These are phyloP conservation scores for Amphiprion clarkii DNA, from an alignment of 2,797 vertebrate genomes.

Conservation along the genomic window DNA sequence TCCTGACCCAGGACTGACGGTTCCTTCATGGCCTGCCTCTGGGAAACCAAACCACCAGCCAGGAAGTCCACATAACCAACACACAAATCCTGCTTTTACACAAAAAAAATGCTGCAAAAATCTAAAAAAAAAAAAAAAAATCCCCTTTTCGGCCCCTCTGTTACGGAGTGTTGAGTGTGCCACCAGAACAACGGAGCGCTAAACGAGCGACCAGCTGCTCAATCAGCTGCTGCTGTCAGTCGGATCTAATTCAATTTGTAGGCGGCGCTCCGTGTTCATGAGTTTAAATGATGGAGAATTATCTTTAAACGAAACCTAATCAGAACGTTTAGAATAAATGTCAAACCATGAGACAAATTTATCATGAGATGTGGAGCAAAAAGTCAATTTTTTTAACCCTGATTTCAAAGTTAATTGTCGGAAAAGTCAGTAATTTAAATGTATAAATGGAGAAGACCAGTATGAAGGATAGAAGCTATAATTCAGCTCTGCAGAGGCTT, in stretches of 20 bases:
- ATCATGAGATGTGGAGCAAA: too few relatives aligned
- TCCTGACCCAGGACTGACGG: constrained; percentile 75
- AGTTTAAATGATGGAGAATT: constrained; percentile 12
- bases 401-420: too few relatives aligned
- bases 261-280: background rate
- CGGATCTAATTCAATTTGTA: constrained; percentile 1
- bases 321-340: constrained; percentile 2
- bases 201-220: background rate
- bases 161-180: background rate
- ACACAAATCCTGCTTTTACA: too few relatives aligned
- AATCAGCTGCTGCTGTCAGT: background rate
- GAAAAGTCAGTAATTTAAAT: too few relatives aligned
- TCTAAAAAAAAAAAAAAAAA: too few relatives aligned
- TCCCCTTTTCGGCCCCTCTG: too few relatives aligned
- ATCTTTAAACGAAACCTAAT: constrained; percentile 6
- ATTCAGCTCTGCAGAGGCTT: too few relatives aligned
- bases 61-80: background rate
- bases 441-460: too few relatives aligned
- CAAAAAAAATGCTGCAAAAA: too few relatives aligned
- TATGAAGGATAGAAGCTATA: too few relatives aligned
- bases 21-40: constrained; percentile 82
- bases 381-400: too few relatives aligned
- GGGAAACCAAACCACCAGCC: background rate
- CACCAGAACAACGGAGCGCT: background rate
- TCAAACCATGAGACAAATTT: background rate